Conservation (phyloP, 35 echinoderm and acorn worm species). For the Heliocidaris tuberculata region DNA sequence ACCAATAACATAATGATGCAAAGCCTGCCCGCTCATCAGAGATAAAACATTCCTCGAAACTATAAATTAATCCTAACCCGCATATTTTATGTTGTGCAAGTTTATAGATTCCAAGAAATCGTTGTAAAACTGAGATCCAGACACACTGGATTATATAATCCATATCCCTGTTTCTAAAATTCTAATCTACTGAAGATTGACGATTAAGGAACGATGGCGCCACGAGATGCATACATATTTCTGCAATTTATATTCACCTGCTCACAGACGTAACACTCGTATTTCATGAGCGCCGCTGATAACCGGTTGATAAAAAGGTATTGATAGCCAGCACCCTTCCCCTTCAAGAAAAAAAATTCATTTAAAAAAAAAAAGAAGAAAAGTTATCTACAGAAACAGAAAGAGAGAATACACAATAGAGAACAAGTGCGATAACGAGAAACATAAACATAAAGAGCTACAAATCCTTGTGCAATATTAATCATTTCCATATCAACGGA, state of each 20-base stretch:
- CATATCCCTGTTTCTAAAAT: neutral
- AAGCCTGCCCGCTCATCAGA: neutral
- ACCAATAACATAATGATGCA: neutral
- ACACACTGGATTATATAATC: neutral
- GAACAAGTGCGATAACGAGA: no score
- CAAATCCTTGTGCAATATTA: no score
- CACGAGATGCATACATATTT: neutral
- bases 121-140: neutral
- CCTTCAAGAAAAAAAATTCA: no score
- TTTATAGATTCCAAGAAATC: neutral
- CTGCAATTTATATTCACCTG: neutral
- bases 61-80: neutral
- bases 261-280: neutral
- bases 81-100: neutral
- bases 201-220: neutral
- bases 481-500: no score
- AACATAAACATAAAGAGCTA: no score
- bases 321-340: no score
- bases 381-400: no score
- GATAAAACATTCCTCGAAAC: neutral
- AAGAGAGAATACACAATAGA: no score
- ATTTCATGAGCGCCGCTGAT: no score
- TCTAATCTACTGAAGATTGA: neutral
- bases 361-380: no score
- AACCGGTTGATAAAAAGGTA: no score